phyloP scores from a whole-genome alignment of 1,140 invertebrate genomes.

The Trichogramma pretiosum region DNA sequence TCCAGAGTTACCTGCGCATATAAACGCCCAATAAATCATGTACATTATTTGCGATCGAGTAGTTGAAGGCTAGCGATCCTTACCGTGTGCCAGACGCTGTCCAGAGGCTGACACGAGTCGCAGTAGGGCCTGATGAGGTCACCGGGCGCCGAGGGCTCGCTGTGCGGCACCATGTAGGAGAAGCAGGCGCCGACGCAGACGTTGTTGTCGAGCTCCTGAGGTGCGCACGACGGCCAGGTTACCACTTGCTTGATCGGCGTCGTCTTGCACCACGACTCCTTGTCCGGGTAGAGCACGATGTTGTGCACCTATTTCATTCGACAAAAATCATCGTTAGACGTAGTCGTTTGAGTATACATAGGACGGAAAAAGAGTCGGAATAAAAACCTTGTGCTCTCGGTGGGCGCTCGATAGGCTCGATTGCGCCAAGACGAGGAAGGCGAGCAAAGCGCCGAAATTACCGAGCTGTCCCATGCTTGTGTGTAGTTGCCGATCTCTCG shows the following conservation, averaged over 20 bases:
- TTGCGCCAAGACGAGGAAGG: conserved; percentile 25
- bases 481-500: not conserved
- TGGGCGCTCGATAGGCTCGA: conserved; percentile 31
- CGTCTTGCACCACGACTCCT: conserved; percentile 62
- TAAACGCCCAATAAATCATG: not conserved
- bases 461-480: conserved; percentile 14
- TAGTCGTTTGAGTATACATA: not conserved
- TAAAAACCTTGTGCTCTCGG: conserved; percentile 42
- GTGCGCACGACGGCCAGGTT: conserved; percentile 51
- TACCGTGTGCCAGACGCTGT: conserved; percentile 57
- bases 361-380: not conserved
- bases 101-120: conserved; percentile 57
- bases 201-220: conserved; percentile 58
- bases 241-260: conserved; percentile 59
- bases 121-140: conserved; percentile 59
- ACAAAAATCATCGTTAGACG: not conserved
- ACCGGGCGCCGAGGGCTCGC: conserved; percentile 55
- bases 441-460: conserved; percentile 18
- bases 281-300: conserved; percentile 58
- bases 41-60: not conserved
- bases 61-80: conserved; percentile 15
- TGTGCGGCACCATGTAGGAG: conserved; percentile 60
- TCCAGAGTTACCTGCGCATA: conserved; percentile 48
- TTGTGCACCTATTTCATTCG: conserved; percentile 51
- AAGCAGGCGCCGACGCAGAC: conserved; percentile 63